Evolutionary conservation across 2,797 vertebrate genomes (phyloP), one percentile per base, ranked within the genome.

Genomic region (Megalops cyprinoides): DNA sequence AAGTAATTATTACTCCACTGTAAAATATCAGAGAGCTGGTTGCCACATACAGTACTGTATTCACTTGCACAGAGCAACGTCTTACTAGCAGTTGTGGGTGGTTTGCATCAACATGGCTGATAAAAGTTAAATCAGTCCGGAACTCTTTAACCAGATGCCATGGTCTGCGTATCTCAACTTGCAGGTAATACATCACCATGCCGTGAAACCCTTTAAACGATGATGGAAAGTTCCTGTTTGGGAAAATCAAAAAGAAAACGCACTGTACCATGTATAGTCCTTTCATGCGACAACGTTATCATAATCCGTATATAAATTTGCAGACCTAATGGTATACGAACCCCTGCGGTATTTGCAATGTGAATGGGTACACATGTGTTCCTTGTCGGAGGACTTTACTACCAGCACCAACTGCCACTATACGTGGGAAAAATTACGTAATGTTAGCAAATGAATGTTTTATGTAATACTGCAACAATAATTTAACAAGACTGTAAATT

Each of bases 211-310:
- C 89, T 0, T 6, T 18, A 79, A 92, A 91, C 55, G 84, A 65
- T 0, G 89, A 75, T 0, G 90, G 92, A 56, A 92, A 93, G 74
- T 90, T 67, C 81, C 92, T 93, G 86, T 44, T 71, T 58, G 28
- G 46, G 79, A 53, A 0, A 0, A 79, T 76, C 15, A 78, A 73
- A 2, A 25, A 9, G 23, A 18, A n/a, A n/a, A n/a, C n/a, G n/a
- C n/a, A n/a, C n/a, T n/a, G n/a, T n/a, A n/a, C n/a, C n/a, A n/a
- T n/a, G n/a, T n/a, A n/a, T n/a, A n/a, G n/a, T n/a, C n/a, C n/a
- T n/a, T n/a, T n/a, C n/a, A n/a, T n/a, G n/a, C n/a, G n/a, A n/a
- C n/a, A n/a, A n/a, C n/a, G n/a, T n/a, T n/a, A n/a, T n/a, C n/a
- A n/a, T n/a, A n/a, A n/a, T n/a, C n/a, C n/a, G n/a, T n/a, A n/a